Conservation (phyloP, 1,140 invertebrate genomes). For the Eulimnadia texana region DNA sequence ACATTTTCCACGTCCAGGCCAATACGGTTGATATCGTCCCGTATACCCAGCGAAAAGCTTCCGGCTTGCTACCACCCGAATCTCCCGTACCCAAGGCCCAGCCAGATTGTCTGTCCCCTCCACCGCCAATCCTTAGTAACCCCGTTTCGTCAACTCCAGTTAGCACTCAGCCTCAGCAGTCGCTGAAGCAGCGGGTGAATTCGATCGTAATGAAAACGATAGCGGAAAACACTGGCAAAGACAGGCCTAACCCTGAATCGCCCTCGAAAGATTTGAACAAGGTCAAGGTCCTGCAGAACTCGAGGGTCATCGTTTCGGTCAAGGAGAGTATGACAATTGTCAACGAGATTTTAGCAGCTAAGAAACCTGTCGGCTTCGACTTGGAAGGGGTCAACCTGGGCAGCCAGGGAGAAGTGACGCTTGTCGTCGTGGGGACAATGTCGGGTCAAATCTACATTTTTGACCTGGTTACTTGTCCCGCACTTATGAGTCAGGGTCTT, state of each 20-base stretch:
- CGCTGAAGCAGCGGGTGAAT: slow-evolving; percentile 71
- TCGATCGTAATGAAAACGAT: slow-evolving; percentile 72
- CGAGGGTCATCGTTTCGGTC: slow-evolving; percentile 56
- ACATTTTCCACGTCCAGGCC: slow-evolving; percentile 75
- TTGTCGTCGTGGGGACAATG: slow-evolving; percentile 70
- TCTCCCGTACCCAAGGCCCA: slow-evolving; percentile 6
- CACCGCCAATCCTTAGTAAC: slow-evolving; percentile 22
- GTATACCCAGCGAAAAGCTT: slow-evolving; percentile 16
- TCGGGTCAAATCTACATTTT: slow-evolving; percentile 60
- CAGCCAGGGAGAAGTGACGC: slow-evolving; percentile 61
- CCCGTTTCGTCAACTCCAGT: slow-evolving; percentile 18
- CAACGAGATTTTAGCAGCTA: slow-evolving; percentile 48
- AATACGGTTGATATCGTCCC: slow-evolving; percentile 60
- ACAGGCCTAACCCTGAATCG: slow-evolving; percentile 1
- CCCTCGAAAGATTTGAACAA: slow-evolving; percentile 28
- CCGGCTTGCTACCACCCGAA: slow-evolving; percentile 13
- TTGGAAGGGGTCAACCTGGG: slow-evolving; percentile 85
- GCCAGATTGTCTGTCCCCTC: slow-evolving; percentile 24
- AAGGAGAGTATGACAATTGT: slow-evolving; percentile 57
- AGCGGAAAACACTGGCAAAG: slow-evolving; percentile 57
- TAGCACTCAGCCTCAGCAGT: slow-evolving; percentile 33
- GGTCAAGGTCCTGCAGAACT: slow-evolving; percentile 59
- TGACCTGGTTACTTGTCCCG: slow-evolving; percentile 73
- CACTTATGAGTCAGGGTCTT: slow-evolving; percentile 57
- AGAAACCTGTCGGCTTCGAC: slow-evolving; percentile 56